These are phyloP conservation scores for Burhinus oedicnemus DNA, from an alignment of 2,113 vertebrate genomes.

Conservation along the genomic window DNA sequence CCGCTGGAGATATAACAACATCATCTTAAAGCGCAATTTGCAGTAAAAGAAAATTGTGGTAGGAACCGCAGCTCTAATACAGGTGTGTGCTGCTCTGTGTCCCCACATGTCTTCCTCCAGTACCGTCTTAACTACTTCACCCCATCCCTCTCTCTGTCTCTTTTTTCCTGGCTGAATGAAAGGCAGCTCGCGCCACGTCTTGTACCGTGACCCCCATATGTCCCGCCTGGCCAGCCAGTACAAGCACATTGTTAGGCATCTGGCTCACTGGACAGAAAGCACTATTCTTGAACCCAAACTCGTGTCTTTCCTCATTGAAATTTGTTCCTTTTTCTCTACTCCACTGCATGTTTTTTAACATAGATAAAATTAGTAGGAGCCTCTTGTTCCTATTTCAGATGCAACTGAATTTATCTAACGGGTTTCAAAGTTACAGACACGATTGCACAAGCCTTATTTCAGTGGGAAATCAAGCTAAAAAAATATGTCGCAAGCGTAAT, in stretches of 20 bases:
- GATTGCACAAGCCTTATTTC: not conserved
- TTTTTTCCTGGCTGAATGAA: not conserved
- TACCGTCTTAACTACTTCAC: not conserved
- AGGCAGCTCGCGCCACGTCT: not conserved
- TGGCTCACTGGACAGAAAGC: not conserved
- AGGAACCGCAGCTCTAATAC: not conserved
- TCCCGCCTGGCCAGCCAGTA: accelerated
- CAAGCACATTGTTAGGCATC: not conserved
- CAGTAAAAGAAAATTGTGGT: not conserved
- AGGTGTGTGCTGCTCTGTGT: not conserved
- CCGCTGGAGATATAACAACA: not conserved
- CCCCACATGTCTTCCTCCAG: not conserved
- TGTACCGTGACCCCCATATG: accelerated
- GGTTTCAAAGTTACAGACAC: not conserved
- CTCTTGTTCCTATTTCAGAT: not conserved
- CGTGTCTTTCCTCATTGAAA: not conserved
- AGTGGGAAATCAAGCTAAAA: not conserved
- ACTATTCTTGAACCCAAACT: not conserved
- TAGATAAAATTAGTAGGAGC: not conserved
- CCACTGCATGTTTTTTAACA: not conserved
- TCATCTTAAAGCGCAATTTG: not conserved
- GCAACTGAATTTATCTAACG: not conserved
- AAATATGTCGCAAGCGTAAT: not conserved
- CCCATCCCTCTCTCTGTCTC: not conserved
- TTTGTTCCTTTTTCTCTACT: not conserved